Evolutionary conservation across 2,113 vertebrate species (phyloP).

Genomic region (Petaurus breviceps): DNA sequence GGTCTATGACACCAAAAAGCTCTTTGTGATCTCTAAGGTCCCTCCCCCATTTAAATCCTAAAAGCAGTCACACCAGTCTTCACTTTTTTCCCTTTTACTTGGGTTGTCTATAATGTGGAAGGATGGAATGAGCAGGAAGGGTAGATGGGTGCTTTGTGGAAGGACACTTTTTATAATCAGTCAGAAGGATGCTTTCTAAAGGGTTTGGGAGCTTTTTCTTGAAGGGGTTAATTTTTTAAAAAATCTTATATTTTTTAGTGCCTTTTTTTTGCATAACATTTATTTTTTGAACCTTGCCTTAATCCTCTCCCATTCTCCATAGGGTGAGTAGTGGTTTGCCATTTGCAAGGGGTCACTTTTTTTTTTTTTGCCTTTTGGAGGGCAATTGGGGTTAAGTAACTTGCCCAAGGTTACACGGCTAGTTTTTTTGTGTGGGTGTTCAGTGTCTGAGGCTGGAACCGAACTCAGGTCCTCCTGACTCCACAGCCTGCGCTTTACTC

Average conservation of each 20-base stretch:
- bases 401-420: too few relatives aligned
- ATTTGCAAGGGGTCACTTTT: neutral
- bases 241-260: neutral
- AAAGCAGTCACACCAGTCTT: neutral
- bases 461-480: too few relatives aligned
- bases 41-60: neutral
- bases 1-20: neutral
- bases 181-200: neutral
- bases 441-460: too few relatives aligned
- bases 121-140: neutral
- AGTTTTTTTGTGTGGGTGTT: too few relatives aligned
- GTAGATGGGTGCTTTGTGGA: neutral
- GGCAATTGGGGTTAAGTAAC: too few relatives aligned
- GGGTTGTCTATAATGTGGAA: neutral
- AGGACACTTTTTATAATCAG: neutral
- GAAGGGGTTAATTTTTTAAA: neutral
- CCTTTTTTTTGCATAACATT: neutral
- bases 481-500: too few relatives aligned
- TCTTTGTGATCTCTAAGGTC: neutral
- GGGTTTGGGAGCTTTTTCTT: neutral
- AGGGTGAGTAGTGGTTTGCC: neutral
- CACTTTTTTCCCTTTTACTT: neutral
- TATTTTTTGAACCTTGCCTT: neutral
- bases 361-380: too few relatives aligned
- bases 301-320: neutral